Base-by-base conservation (phyloP, 2,888 invertebrate genomes). In the Rhimphoctona megacephalus region DNA sequence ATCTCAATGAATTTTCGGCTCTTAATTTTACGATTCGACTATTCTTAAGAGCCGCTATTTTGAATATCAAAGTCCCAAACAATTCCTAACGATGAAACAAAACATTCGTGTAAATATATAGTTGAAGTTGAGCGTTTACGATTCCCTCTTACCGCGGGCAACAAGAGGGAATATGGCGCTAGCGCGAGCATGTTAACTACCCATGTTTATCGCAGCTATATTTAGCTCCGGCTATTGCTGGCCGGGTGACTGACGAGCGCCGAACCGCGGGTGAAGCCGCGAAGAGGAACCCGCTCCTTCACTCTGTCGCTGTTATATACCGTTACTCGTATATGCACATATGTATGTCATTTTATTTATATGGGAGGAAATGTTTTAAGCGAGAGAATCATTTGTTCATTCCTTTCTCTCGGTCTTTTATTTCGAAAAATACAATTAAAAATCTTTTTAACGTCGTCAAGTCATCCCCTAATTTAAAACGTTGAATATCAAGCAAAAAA, bases 181-280 rank as follows among this genome's bases (percentile, higher is more conserved):
- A 90, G 89, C 89, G 85, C 88, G 90, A 90, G 90, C 90, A 91
- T 90, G 91, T 92, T 92, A 93, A 93, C 92, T 92, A 92, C 90
- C 90, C 90, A 91, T 93, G 92, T 93, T 93, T 93, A 93, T 93
- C 93, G 92, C 90, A 87, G 91, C 93, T 93, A 93, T 93, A 92
- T 93, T 93, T 93, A 93, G 92, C 89, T 88, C 88, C 89, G 90
- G 90, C 92, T 92, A 90, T 93, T 92, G 92, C 93, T 92, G 88
- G 92, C 91, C 91, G 67, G 81, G 81, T 82, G 89, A 92, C 91
- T 91, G 90, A 90, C 89, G 82, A 89, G 89, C 84, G n/a, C 54
- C 90, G 90, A 89, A 86, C 86, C 81, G 77, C 83, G 83, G 74
- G 72, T 57, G 72, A 80, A 76, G 69, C 61, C 82, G 81, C 80